Percentiles rank a stretch among this genome's conserved stretches.
These are phyloP conservation scores for Zaprionus africanus DNA, from an alignment of 1,140 invertebrate genomes.

Conservation along the genomic window DNA sequence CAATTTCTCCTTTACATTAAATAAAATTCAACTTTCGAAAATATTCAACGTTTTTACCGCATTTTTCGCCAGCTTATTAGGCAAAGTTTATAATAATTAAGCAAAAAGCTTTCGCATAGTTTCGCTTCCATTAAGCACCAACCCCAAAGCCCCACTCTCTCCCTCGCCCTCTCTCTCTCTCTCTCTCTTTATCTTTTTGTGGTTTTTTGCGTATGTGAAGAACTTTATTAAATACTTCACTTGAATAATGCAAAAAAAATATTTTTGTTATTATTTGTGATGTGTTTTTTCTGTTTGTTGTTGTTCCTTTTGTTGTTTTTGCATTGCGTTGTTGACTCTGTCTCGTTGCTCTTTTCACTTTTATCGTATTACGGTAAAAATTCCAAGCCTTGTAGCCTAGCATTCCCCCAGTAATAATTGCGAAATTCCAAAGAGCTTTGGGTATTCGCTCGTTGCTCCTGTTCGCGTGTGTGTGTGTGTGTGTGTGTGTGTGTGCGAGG, in stretches of 20 bases:
- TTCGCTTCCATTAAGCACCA: neutral
- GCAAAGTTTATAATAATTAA: constrained; percentile 2
- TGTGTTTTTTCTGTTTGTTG: neutral
- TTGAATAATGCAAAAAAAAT: constrained; percentile 1
- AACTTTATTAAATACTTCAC: constrained; percentile 10
- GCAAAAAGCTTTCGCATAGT: neutral
- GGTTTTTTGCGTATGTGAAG: neutral
- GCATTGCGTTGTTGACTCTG: neutral
- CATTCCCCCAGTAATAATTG: constrained; percentile 56
- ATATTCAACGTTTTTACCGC: neutral
- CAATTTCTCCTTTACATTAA: neutral
- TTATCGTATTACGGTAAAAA: constrained; percentile 12
- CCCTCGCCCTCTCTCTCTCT: neutral
- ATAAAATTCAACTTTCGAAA: too few relatives aligned
- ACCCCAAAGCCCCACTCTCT: neutral
- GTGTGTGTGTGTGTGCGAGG: constrained; percentile 14
- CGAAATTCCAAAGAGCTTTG: constrained; percentile 54
- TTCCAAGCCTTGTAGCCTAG: constrained; percentile 1
- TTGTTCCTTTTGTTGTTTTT: neutral
- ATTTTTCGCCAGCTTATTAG: neutral
- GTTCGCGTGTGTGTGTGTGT: constrained; percentile 20
- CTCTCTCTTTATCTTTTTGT: neutral
- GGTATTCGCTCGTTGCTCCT: constrained; percentile 13
- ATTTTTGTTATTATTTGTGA: neutral
- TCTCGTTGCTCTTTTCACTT: neutral